These are phyloP conservation scores for Aurelia sp. DNA, from an alignment of 30 jellyfish, hydroid and myxozoan genomes.

Conservation along the genomic window DNA sequence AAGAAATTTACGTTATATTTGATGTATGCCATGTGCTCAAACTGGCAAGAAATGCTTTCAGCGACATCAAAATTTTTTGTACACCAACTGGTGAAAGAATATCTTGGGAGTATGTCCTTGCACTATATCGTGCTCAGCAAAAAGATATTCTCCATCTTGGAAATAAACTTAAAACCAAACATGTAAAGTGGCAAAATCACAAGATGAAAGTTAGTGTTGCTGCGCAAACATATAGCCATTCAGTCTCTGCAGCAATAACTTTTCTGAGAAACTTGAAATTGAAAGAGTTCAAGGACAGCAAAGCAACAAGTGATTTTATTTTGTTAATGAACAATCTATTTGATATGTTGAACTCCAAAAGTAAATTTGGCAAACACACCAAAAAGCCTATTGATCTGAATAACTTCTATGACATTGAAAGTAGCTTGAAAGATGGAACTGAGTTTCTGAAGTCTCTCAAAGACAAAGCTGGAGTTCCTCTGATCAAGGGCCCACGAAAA, in stretches of 20 bases:
- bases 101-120: slow-evolving; percentile 38
- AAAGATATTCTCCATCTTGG: slow-evolving; percentile 36
- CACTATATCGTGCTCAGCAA: slow-evolving; percentile 21
- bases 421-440: neutral
- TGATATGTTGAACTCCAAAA: slow-evolving; percentile 53
- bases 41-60: slow-evolving; percentile 56
- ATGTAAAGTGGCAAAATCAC: slow-evolving; percentile 66
- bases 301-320: slow-evolving; percentile 50
- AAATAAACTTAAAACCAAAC: slow-evolving; percentile 35
- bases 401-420: slow-evolving; percentile 14
- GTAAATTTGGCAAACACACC: slow-evolving; percentile 38
- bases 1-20: slow-evolving; percentile 18
- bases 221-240: slow-evolving; percentile 60
- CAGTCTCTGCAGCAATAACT: slow-evolving; percentile 58
- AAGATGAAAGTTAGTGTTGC: slow-evolving; percentile 60
- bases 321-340: slow-evolving; percentile 26
- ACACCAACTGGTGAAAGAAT: slow-evolving; percentile 3
- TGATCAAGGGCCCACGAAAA: slow-evolving; percentile 40
- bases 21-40: slow-evolving; percentile 63
- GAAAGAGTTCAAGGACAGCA: slow-evolving; percentile 38
- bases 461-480: neutral
- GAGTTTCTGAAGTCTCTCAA: slow-evolving; percentile 5
- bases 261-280: slow-evolving; percentile 13
- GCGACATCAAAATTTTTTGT: slow-evolving; percentile 14
- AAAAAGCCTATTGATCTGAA: slow-evolving; percentile 37